These are phyloP conservation scores for Ardeotis arabs DNA, from an alignment of 2,113 vertebrate genomes.

Conservation along the genomic window DNA sequence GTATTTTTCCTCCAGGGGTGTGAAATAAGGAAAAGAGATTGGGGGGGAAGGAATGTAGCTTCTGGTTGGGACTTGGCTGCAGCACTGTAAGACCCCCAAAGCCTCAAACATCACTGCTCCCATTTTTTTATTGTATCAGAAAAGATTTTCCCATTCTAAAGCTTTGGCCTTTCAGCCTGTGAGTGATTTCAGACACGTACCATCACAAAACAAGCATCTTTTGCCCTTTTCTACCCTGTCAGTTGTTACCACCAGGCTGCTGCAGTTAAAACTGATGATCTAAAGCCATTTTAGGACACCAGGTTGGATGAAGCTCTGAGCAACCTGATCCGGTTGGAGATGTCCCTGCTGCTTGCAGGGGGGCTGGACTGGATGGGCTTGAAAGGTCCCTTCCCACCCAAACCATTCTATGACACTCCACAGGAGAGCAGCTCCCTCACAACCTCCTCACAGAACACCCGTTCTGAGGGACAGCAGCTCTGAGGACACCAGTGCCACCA, in stretches of 20 bases:
- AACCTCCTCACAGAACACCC: neutral
- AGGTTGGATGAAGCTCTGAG: too few species aligned
- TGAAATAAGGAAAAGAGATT: neutral
- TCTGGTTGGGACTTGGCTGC: neutral
- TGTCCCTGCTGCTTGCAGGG: too few species aligned
- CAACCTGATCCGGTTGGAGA: too few species aligned
- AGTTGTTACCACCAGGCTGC: neutral
- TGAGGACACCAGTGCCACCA: neutral
- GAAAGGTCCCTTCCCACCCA: too few species aligned
- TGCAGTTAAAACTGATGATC: neutral
- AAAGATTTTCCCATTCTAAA: neutral
- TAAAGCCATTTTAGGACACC: neutral
- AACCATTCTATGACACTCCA: too few species aligned
- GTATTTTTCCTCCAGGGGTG: neutral
- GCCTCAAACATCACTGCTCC: neutral
- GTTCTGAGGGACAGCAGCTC: neutral
- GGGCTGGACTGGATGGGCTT: too few species aligned
- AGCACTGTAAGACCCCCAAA: neutral
- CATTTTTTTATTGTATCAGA: neutral
- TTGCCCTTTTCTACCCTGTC: neutral
- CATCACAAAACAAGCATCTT: accelerated
- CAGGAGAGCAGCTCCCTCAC: neutral
- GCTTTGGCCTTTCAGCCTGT: neutral
- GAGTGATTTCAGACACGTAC: neutral
- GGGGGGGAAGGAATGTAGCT: neutral